Base-by-base conservation (phyloP, 2,888 invertebrate genomes). In the Tenthredo distinguenda region DNA sequence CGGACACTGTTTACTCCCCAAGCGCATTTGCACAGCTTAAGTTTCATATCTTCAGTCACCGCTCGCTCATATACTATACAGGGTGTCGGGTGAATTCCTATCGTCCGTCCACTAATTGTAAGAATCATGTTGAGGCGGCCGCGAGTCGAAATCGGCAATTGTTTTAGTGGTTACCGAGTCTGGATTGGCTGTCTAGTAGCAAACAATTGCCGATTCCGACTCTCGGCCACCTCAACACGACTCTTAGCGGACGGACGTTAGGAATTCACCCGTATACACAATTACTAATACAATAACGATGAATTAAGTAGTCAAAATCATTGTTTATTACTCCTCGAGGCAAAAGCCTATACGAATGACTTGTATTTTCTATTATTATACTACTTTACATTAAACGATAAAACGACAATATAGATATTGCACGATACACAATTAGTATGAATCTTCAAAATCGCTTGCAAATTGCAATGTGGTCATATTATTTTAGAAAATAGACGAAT, bases 321-420 rank as follows among this genome's bases (percentile, higher is more conserved):
- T 62, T 26, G 62, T 62, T 62, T 62, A 62, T 62, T 62, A 62
- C 62, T 55, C n/a, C 26, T 62, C 21, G 26, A 62, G 62, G 62
- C 26, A 62, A 26, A 62, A 62, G 26, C 26, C 62, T 12, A 12
- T 26, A 62, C 12, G 62, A 62, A 62, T 26, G 21, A 26, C 21
- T 62, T 21, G 21, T 62, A 62, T 62, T 26, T 62, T 62, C 26
- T 62, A 62, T 21, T 7, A 62, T 62, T 10, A 62, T 26, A 62
- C 62, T 12, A 62, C 12, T 62, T 62, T 3, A 62, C 62, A 62
- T 62, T 62, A 2, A 62, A 62, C 62, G 62, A 62, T 62, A 10
- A 62, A 62, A 62, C 62, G 62, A 62, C 62, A 12, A 62, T 21
- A 26, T 21, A 62, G 26, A 55, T 7, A n/a, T n/a, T 55, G n/a